Conservation (phyloP, 2,797 vertebrate species). For the Eleutherodactylus coqui region DNA sequence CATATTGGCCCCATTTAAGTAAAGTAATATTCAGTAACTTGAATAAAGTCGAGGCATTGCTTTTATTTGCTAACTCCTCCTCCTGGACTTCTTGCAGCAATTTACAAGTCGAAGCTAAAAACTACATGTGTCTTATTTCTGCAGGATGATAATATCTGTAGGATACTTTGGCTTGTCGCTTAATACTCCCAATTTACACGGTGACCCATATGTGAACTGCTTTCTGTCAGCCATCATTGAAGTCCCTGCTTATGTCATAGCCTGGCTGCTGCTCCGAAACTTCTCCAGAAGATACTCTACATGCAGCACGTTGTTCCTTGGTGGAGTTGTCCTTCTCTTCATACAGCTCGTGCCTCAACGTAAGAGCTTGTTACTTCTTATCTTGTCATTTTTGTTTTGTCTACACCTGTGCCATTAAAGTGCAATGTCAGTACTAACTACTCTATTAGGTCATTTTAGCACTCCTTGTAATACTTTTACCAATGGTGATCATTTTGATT, state of each 20-base stretch:
- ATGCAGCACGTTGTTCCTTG: conserved; percentile 76
- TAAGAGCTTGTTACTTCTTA: conserved; percentile 66
- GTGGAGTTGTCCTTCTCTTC: conserved; percentile 83
- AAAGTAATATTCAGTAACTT: background rate
- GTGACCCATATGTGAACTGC: conserved; percentile 86
- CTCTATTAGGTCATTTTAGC: background rate
- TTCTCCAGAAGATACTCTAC: conserved; percentile 81
- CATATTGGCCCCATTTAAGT: no score
- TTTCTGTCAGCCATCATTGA: conserved; percentile 90
- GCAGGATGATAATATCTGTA: conserved; percentile 84
- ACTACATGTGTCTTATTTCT: conserved; percentile 28
- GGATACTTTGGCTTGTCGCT: conserved; percentile 89
- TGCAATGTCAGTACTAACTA: background rate
- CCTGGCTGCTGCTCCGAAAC: conserved; percentile 86
- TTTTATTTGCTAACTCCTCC: background rate
- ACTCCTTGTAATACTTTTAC: background rate
- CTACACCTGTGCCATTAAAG: background rate
- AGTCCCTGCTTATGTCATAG: conserved; percentile 83
- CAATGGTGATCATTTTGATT: background rate
- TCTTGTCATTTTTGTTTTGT: background rate
- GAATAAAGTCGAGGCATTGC: background rate
- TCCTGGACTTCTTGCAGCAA: no score
- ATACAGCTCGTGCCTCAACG: conserved; percentile 84
- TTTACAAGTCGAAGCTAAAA: no score
- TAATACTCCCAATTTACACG: conserved; percentile 87